A percentile compares a stretch with the other conserved stretches of the same genome.
Conservation (phyloP, 2,888 invertebrate species). For the Heliconius aoede region DNA sequence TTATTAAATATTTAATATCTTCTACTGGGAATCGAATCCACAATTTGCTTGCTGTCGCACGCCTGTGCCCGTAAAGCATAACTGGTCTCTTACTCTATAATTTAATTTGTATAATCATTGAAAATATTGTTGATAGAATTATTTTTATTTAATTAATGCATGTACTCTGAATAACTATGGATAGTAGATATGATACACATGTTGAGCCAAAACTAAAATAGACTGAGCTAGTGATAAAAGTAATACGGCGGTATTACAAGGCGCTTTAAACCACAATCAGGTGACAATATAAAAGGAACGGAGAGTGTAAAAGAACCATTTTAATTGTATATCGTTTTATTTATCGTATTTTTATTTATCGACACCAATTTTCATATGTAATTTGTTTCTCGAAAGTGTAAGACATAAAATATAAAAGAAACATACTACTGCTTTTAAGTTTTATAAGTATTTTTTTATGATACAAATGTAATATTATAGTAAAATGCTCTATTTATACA, state of each 20-base stretch:
- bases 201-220: slow-evolving; percentile 76
- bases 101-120: background rate
- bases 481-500: background rate
- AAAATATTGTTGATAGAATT: background rate
- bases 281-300: slow-evolving; percentile 24
- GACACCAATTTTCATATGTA: background rate
- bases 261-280: slow-evolving; percentile 33
- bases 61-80: too few relatives aligned
- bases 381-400: background rate
- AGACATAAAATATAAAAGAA: background rate
- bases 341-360: too few relatives aligned
- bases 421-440: background rate
- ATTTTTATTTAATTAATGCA: slow-evolving; percentile 3
- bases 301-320: background rate
- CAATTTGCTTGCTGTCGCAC: too few relatives aligned
- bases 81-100: background rate
- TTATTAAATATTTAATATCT: too few relatives aligned
- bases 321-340: too few relatives aligned
- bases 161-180: slow-evolving; percentile 42
- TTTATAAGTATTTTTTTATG: background rate
- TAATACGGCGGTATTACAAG: slow-evolving; percentile 45
- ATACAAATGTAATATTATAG: background rate
- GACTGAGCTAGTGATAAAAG: slow-evolving; percentile 67
- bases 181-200: slow-evolving; percentile 42
- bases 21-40: too few relatives aligned